Evolutionary conservation across 2,888 invertebrate genomes (phyloP).

Genomic region (Flexamia atlantica): DNA sequence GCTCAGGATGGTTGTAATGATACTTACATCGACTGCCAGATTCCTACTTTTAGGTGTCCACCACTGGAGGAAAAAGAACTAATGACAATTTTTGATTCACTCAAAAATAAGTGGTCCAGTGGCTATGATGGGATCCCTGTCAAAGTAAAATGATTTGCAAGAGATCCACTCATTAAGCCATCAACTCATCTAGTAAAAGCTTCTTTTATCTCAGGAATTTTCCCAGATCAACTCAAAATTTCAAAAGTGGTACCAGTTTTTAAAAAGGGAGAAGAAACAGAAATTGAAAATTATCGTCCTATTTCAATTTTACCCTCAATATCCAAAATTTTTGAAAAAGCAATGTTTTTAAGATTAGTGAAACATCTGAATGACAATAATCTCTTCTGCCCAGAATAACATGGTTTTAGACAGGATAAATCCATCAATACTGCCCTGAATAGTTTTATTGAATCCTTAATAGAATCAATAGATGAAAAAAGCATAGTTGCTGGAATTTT

Average conservation of each 20-base stretch:
- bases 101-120: conserved; percentile 43
- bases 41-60: conserved; percentile 41
- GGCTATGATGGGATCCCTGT: conserved; percentile 10
- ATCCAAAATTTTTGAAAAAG: conserved; percentile 26
- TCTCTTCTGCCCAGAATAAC: conserved; percentile 5
- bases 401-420: conserved; percentile 23
- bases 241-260: conserved; percentile 35
- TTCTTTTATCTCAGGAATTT: conserved; percentile 32
- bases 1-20: neutral
- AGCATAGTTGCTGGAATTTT: conserved; percentile 17
- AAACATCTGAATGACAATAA: conserved; percentile 17
- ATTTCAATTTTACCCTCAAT: conserved; percentile 36
- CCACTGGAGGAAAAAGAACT: conserved; percentile 22
- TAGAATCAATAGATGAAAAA: conserved; percentile 19
- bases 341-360: conserved; percentile 30
- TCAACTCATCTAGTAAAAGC: neutral
- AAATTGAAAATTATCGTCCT: conserved; percentile 34
- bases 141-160: conserved; percentile 25
- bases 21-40: neutral
- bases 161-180: conserved; percentile 16
- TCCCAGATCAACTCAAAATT: conserved; percentile 30
- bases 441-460: conserved; percentile 24
- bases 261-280: conserved; percentile 30
- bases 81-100: conserved; percentile 23
- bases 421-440: conserved; percentile 4